Base-by-base conservation (phyloP, 2,113 vertebrate genomes). In the Dryoscopus gambensis region DNA sequence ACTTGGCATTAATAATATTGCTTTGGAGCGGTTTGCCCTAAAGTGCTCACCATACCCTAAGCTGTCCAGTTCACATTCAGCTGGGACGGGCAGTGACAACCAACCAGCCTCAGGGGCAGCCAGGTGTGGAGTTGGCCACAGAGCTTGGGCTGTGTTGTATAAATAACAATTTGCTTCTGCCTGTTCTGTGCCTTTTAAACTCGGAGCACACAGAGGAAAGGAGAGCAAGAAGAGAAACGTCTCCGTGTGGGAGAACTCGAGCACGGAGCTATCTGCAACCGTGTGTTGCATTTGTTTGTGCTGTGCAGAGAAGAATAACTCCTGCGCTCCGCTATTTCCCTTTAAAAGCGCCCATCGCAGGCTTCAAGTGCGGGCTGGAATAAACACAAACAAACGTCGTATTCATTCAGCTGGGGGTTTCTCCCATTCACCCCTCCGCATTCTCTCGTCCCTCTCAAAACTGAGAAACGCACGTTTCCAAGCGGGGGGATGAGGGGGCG, bases 391-490 rank as follows among this genome's bases (percentile, higher is more conserved):
- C 93, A 96, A 93, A 83, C 1, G 37, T 30, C 8, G 83, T 7
- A 91, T 95, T 95, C 84, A 89, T 89, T 84, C 69, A 14, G 53
- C 73, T 5, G 31, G 22, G 65, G 42, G 67, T 35, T 83, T 77
- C 44, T 96, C 31, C 60, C 15, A 7, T 67, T 77, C 70, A 8
- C 74, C 65, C 42, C 77, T 81, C 71, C 33, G 60, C 57, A 59
- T 89, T 94, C 83, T 69, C 87, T 59, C 75, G 4, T 24, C 64
- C 33, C 71, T 76, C 95, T 91, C 56, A 15, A 22, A 96, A 96
- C 89, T 6, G 46, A 85, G 93, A 78, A 97, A 91, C 35, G 93
- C 94, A 90, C 71, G 57, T 97, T 97, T 97, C 96, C 90, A 96
- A 96, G 75, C 23, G 55, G 50, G 50, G 91, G 81, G 74, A 89